A percentile compares a stretch with the other conserved stretches of the same genome.
Evolutionary conservation across 1,140 invertebrate species (phyloP).

Genomic region (Euwallacea similis): DNA sequence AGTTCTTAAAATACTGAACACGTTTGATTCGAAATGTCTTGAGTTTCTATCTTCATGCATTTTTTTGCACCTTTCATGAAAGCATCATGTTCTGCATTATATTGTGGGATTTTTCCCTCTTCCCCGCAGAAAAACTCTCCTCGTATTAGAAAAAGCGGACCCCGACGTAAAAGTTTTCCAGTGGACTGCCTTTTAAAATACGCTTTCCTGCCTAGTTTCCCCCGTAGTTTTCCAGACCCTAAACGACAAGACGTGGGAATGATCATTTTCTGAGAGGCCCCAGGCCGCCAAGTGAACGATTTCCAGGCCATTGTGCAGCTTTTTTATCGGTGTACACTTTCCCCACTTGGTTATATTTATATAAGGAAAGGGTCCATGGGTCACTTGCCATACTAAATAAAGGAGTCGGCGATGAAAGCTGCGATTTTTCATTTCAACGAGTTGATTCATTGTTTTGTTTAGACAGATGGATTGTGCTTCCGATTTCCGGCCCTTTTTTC

Average conservation of each 20-base stretch:
- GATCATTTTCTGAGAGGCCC: conserved; percentile 24
- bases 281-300: conserved; percentile 8
- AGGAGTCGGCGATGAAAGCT: not conserved
- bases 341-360: conserved; percentile 25
- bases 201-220: not conserved
- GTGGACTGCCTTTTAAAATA: conserved; percentile 2
- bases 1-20: too few species aligned
- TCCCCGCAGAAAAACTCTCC: too few species aligned
- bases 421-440: conserved; percentile 1
- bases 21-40: too few species aligned
- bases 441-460: not conserved
- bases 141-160: too few species aligned
- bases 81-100: too few species aligned
- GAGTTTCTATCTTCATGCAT: too few species aligned
- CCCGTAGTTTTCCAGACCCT: conserved; percentile 5
- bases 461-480: not conserved
- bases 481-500: not conserved
- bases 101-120: too few species aligned
- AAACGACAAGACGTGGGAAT: conserved; percentile 17
- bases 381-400: conserved; percentile 3
- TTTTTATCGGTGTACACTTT: conserved; percentile 24
- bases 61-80: too few species aligned
- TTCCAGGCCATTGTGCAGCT: conserved; percentile 31
- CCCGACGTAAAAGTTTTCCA: conserved; percentile 9
- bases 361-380: not conserved